phyloP scores from a whole-genome alignment of 2,888 invertebrate genomes.

The Azorinus chamasolen region DNA sequence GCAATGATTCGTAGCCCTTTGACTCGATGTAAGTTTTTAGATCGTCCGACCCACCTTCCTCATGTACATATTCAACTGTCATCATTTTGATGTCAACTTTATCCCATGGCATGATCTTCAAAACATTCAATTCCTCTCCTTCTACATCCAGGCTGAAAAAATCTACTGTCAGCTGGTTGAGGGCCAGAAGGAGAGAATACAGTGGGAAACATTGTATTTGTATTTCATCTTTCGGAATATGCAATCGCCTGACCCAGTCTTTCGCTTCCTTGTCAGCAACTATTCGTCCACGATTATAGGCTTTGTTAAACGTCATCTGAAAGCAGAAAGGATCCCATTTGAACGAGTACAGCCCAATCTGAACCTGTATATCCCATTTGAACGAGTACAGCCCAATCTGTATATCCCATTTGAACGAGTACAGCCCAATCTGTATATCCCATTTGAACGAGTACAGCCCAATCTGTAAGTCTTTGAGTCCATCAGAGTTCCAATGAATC shows the following conservation, averaged over 20 bases:
- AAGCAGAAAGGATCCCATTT: no score
- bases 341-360: no score
- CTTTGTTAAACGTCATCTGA: slow-evolving; percentile 70
- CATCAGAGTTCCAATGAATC: no score
- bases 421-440: no score
- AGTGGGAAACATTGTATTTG: slow-evolving; percentile 93
- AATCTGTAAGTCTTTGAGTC: no score
- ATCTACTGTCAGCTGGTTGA: slow-evolving; percentile 90
- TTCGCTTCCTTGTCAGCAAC: slow-evolving; percentile 37
- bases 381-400: no score
- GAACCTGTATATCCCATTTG: no score
- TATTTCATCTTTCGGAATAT: slow-evolving; percentile 48
- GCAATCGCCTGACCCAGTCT: slow-evolving; percentile 60
- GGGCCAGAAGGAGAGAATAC: slow-evolving; percentile 93
- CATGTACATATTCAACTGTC: slow-evolving; percentile 72
- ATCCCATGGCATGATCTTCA: slow-evolving; percentile 89
- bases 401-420: no score
- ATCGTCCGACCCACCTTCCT: slow-evolving; percentile 31
- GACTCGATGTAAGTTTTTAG: slow-evolving; percentile 52
- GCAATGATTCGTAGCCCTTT: slow-evolving; percentile 62
- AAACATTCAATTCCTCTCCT: slow-evolving; percentile 88
- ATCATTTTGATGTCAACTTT: slow-evolving; percentile 87
- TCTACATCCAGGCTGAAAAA: slow-evolving; percentile 91
- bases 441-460: no score
- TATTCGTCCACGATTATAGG: slow-evolving; percentile 66